phyloP scores from a whole-genome alignment of 2,888 invertebrate genomes.

The Xestoiulus laeticollis region DNA sequence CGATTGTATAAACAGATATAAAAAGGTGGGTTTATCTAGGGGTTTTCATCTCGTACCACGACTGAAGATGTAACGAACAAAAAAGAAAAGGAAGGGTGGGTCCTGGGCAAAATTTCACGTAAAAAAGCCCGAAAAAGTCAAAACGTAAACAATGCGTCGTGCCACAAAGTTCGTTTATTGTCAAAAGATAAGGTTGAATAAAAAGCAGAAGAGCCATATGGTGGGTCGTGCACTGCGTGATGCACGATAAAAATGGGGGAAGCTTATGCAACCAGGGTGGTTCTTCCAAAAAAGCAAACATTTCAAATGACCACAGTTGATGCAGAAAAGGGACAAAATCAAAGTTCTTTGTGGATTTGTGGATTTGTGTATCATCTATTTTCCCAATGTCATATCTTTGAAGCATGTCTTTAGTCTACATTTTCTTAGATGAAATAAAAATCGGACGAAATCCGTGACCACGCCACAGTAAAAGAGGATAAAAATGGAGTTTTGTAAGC shows the following conservation, averaged over 20 bases:
- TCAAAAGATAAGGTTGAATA: conserved; percentile 23
- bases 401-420: too few relatives aligned
- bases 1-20: conserved; percentile 37
- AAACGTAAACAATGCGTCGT: conserved; percentile 23
- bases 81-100: conserved; percentile 18
- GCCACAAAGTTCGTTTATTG: conserved; percentile 29
- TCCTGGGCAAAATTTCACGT: not conserved
- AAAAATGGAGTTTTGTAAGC: too few relatives aligned
- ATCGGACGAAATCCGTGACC: too few relatives aligned
- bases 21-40: not conserved
- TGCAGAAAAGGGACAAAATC: not conserved
- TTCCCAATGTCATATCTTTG: too few relatives aligned
- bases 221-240: conserved; percentile 8
- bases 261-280: conserved; percentile 29
- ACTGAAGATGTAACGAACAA: conserved; percentile 9
- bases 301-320: not conserved
- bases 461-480: too few relatives aligned
- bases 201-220: conserved; percentile 30
- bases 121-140: not conserved
- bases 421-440: too few relatives aligned
- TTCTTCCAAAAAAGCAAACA: not conserved
- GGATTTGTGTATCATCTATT: too few relatives aligned
- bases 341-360: too few relatives aligned
- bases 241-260: not conserved
- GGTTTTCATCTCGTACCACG: conserved; percentile 11